A percentile compares a stretch with the other conserved stretches of the same genome.
Evolutionary conservation across 1,140 invertebrate genomes (phyloP).

Genomic region (Acromyrmex heyeri): DNA sequence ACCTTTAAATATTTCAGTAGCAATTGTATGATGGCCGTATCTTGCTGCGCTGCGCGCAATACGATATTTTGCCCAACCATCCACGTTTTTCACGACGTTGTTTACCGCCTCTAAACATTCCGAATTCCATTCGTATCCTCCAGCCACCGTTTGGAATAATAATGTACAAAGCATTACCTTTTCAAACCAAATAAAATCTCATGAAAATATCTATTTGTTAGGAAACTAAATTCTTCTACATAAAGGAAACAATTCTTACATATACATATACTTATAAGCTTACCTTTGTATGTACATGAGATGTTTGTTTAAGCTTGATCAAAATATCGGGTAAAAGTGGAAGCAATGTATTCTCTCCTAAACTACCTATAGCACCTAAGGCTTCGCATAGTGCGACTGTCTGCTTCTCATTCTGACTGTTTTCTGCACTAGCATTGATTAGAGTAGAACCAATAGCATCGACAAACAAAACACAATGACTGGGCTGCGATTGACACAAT

Average conservation of each 20-base stretch:
- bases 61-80: conserved; percentile 95
- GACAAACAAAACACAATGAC: conserved; percentile 89
- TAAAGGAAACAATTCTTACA: neutral
- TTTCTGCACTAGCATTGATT: conserved; percentile 81
- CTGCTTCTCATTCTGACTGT: conserved; percentile 81
- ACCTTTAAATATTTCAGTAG: conserved; percentile 89
- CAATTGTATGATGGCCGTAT: conserved; percentile 93
- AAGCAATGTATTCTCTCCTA: conserved; percentile 88
- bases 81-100: conserved; percentile 88
- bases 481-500: conserved; percentile 88
- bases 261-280: neutral
- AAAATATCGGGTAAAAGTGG: conserved; percentile 88
- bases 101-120: conserved; percentile 87
- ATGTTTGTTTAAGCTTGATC: conserved; percentile 84
- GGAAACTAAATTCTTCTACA: neutral
- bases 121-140: conserved; percentile 88
- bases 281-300: conserved; percentile 83
- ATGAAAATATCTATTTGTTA: conserved; percentile 1
- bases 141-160: conserved; percentile 93
- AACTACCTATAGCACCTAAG: conserved; percentile 91
- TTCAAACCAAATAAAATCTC: conserved; percentile 64
- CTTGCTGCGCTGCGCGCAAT: conserved; percentile 94
- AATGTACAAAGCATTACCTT: conserved; percentile 92
- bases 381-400: conserved; percentile 89
- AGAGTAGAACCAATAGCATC: conserved; percentile 88